Percentiles rank a stretch among this genome's conserved stretches.
These are phyloP conservation scores for Papilio helenus DNA, from an alignment of 1,140 invertebrate species.

Conservation along the genomic window DNA sequence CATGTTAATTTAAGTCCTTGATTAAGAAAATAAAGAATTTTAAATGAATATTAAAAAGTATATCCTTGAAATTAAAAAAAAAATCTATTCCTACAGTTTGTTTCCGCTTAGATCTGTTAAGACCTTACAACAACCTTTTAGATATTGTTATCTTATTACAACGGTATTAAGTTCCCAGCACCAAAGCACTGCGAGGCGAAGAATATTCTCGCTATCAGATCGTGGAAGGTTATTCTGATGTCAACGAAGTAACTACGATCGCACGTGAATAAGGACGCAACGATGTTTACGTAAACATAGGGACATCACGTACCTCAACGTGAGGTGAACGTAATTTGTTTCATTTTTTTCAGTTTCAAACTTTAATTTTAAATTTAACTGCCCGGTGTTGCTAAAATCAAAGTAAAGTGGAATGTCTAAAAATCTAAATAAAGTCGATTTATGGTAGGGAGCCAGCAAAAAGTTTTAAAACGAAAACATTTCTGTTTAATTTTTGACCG, in stretches of 20 bases:
- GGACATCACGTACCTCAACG: constrained; percentile 42
- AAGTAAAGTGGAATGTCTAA: no score
- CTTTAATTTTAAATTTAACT: neutral
- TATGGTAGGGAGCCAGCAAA: no score
- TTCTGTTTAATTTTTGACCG: no score
- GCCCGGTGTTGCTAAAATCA: neutral
- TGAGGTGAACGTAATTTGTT: neutral
- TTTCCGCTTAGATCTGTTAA: neutral
- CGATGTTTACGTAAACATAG: constrained; percentile 35
- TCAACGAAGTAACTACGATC: constrained; percentile 41
- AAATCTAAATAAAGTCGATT: no score
- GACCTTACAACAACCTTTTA: constrained; percentile 8
- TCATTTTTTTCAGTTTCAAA: neutral
- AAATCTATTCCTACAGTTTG: neutral
- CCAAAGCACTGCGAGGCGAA: constrained; percentile 42
- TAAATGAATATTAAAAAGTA: neutral
- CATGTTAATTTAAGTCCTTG: no score
- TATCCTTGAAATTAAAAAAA: neutral
- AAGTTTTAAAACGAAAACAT: no score
- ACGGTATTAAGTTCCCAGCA: constrained; percentile 45
- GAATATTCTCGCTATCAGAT: constrained; percentile 42
- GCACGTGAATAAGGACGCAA: constrained; percentile 48
- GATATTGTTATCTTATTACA: constrained; percentile 43
- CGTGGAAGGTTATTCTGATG: constrained; percentile 48
- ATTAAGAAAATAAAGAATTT: no score